Conservation (phyloP, 2,113 vertebrate genomes). For the Macroglossus sobrinus region DNA sequence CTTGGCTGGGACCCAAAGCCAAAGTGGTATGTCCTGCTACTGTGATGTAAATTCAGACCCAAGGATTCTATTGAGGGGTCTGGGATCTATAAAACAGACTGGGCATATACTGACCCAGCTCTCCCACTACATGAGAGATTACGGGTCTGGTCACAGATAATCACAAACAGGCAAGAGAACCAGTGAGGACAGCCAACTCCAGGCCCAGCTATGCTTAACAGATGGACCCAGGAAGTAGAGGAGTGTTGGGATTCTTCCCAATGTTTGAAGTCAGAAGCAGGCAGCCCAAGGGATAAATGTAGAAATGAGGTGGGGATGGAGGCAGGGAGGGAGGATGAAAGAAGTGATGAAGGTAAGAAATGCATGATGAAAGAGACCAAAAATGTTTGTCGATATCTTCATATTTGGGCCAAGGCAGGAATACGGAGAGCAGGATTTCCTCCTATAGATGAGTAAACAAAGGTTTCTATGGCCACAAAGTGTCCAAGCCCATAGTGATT, state of each 20-base stretch:
- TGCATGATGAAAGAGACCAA: background rate
- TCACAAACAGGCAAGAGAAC: background rate
- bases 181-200: background rate
- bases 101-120: fast-evolving
- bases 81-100: background rate
- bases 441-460: background rate
- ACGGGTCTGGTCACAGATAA: background rate
- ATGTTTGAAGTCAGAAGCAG: background rate
- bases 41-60: background rate
- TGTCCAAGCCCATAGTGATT: background rate
- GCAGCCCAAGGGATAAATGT: background rate
- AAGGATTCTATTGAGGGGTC: background rate
- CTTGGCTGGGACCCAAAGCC: background rate
- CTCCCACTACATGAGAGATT: background rate
- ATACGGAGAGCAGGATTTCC: background rate
- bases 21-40: background rate
- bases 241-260: fast-evolving
- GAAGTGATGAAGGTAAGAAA: background rate
- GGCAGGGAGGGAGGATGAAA: background rate
- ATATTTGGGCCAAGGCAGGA: background rate
- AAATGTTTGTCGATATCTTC: background rate
- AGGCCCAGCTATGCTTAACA: background rate
- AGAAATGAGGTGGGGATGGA: background rate
- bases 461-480: background rate
- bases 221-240: too few relatives aligned